Base-by-base conservation (phyloP, 2,888 invertebrate genomes). In the Lepeophtheirus nordmannii region DNA sequence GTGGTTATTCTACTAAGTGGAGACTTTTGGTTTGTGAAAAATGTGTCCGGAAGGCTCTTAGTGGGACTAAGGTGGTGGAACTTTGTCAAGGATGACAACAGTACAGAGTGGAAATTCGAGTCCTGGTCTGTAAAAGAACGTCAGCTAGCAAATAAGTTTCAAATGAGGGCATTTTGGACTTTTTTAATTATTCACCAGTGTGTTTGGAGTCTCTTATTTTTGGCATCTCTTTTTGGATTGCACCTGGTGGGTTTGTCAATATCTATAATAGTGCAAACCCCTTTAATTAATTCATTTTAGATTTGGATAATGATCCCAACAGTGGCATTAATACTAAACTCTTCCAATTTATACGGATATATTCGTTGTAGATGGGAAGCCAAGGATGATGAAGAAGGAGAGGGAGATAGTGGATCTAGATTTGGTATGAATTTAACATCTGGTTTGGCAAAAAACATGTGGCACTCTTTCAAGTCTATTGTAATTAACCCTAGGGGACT, bases 11-110 rank as follows among this genome's bases (percentile, higher is more conserved):
- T 64, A 17, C 30, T 56, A 20, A 23, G 41, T 20, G 37, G n/a
- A 12, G 64, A 64, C 23, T 64, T 64, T 22, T 64, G 64, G 64
- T 14, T 64, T 10, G 64, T 64, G 3, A 64, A 64, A n/a, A 64
- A 64, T 56, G 23, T 64, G 12, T 56, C 56, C 30, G 64, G 64
- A n/a, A 46, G 64, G 11, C 64, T 64, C 10, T 30, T 64, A 56
- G 64, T 56, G 17, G 64, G 64, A 11, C 64, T 64, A 9, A 46
- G 64, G 20, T 46, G 62, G 62, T 40, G 62, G 62, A 62, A 38
- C 20, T 23, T 62, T 17, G 41, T 41, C 9, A 38, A 41, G 22
- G 62, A 62, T 38, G 39, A 41, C 14, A 38, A 38, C 20, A 38
- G 38, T n/a, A 46, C 38, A 11, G 37, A 60, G 11, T 60, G 60